Percentiles rank a stretch among this genome's conserved stretches.
phyloP scores from a whole-genome alignment of 2,113 vertebrate species.

The Pelecanus crispus region DNA sequence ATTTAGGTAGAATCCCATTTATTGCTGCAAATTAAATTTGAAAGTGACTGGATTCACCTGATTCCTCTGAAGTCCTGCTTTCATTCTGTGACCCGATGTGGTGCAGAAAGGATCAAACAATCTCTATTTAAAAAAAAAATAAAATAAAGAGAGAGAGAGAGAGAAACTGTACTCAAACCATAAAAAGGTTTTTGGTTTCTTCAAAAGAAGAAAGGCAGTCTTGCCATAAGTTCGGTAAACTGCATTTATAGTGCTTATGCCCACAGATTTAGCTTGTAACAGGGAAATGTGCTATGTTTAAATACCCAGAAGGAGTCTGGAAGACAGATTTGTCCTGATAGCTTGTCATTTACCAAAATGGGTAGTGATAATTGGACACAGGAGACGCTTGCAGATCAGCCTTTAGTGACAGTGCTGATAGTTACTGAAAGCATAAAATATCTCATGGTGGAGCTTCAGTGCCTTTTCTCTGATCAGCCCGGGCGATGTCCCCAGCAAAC shows the following conservation, averaged over 20 bases:
- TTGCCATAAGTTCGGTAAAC: background rate
- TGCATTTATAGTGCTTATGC: background rate
- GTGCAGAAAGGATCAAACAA: background rate
- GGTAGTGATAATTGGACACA: slow-evolving; percentile 69
- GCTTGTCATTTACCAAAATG: slow-evolving; percentile 69
- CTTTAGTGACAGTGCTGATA: slow-evolving; percentile 39
- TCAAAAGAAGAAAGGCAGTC: background rate
- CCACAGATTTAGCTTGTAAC: background rate
- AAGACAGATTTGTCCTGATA: slow-evolving; percentile 64
- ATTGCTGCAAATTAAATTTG: slow-evolving; percentile 2
- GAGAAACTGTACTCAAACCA: background rate
- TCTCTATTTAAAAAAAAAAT: background rate
- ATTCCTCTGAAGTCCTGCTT: slow-evolving; percentile 11
- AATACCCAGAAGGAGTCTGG: slow-evolving; percentile 38
- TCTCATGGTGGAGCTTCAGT: slow-evolving; percentile 48
- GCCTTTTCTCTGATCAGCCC: slow-evolving; percentile 2
- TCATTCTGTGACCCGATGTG: background rate
- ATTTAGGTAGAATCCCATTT: background rate
- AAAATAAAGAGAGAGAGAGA: background rate
- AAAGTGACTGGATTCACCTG: background rate
- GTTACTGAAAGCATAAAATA: slow-evolving; percentile 44
- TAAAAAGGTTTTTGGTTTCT: background rate
- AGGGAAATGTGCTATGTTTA: background rate
- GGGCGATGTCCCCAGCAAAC: background rate
- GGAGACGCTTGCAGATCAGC: slow-evolving; percentile 61